phyloP scores from a whole-genome alignment of 1,140 invertebrate genomes.

The Macrostomum lignano region DNA sequence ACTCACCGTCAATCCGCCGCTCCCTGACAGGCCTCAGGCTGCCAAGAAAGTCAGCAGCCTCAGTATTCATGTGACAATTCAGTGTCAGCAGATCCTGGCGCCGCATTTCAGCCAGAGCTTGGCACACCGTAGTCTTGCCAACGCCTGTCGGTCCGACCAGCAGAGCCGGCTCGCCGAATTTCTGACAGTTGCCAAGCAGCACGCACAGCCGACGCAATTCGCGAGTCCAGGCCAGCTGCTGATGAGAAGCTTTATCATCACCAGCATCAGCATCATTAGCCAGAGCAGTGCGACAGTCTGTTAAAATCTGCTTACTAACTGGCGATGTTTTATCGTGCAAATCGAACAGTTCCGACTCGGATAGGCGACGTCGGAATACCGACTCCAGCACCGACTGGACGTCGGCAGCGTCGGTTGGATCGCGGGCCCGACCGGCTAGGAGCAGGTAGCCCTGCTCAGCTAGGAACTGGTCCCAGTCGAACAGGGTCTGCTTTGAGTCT shows the following conservation, averaged over 20 bases:
- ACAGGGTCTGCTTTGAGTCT: constrained; percentile 29
- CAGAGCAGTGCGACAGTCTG: too few relatives aligned
- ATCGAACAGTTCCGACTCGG: constrained; percentile 39
- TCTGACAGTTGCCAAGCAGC: constrained; percentile 53
- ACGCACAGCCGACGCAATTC: constrained; percentile 64
- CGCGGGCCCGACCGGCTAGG: constrained; percentile 65
- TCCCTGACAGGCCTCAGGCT: constrained; percentile 65
- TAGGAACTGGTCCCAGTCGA: constrained; percentile 88
- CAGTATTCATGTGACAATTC: constrained; percentile 95
- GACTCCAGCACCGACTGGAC: constrained; percentile 51
- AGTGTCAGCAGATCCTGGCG: constrained; percentile 41
- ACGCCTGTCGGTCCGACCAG: constrained; percentile 80
- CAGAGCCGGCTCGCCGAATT: constrained; percentile 70
- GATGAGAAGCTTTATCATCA: too few relatives aligned
- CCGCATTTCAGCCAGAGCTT: constrained; percentile 44
- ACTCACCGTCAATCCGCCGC: too few relatives aligned
- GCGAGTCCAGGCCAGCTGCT: constrained; percentile 68
- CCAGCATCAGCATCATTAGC: too few relatives aligned
- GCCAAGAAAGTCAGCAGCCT: constrained; percentile 84
- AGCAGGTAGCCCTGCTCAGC: constrained; percentile 80
- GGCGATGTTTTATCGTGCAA: constrained; percentile 40
- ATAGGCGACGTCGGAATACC: constrained; percentile 39
- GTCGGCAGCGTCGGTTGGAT: constrained; percentile 38
- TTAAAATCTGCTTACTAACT: constrained; percentile 43
- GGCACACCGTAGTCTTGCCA: constrained; percentile 87